Evolutionary conservation across 1,140 invertebrate species (phyloP).

Genomic region (Pseudomyrmex flavicornis): DNA sequence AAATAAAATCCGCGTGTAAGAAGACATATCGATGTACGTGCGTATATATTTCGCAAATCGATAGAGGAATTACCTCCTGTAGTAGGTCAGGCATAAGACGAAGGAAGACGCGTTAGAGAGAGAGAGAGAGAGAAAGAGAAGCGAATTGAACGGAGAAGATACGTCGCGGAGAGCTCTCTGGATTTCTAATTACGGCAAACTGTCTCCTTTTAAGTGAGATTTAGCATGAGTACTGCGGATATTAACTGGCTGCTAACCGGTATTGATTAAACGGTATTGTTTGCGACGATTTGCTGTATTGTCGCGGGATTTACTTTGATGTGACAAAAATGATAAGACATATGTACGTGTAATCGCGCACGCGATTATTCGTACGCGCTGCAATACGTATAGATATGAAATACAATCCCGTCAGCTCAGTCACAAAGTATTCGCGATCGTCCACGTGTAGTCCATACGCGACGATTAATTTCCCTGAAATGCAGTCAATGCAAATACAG

Average conservation of each 20-base stretch:
- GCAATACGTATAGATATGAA: neutral
- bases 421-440: slow-evolving; percentile 6
- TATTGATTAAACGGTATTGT: slow-evolving; percentile 62
- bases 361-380: neutral
- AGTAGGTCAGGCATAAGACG: slow-evolving; percentile 30
- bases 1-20: neutral
- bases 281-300: slow-evolving; percentile 41
- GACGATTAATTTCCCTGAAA: slow-evolving; percentile 7
- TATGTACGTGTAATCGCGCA: neutral
- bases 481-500: slow-evolving; percentile 46
- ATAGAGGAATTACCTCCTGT: slow-evolving; percentile 30
- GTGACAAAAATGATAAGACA: slow-evolving; percentile 32
- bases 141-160: slow-evolving; percentile 25
- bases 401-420: neutral
- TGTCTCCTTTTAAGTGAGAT: slow-evolving; percentile 48
- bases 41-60: slow-evolving; percentile 34
- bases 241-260: slow-evolving; percentile 45
- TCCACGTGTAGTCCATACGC: neutral
- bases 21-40: slow-evolving; percentile 13
- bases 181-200: slow-evolving; percentile 40
- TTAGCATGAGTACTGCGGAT: slow-evolving; percentile 25
- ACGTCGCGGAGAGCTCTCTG: neutral
- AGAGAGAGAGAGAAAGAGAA: neutral
- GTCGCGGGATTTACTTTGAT: slow-evolving; percentile 23
- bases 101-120: slow-evolving; percentile 8